phyloP scores from a whole-genome alignment of 1,140 invertebrate genomes.

The Scylla paramamosain region DNA sequence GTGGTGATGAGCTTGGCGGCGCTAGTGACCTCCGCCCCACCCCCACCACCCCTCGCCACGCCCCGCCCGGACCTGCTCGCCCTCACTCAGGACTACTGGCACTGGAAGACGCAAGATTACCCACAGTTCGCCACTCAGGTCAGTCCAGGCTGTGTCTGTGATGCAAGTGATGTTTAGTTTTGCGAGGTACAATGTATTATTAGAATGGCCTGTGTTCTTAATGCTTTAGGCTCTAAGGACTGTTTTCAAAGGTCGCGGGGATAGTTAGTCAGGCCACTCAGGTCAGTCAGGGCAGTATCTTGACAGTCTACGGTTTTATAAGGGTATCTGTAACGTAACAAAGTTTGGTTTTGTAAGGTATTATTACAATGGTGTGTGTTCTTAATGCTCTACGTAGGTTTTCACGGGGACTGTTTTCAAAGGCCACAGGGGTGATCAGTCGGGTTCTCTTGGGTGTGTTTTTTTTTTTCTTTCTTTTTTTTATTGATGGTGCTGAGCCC shows the following conservation, averaged over 20 bases:
- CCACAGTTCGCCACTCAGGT: slow-evolving; percentile 67
- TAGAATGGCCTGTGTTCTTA: background rate
- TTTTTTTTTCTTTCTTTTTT: no score
- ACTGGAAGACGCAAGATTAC: slow-evolving; percentile 70
- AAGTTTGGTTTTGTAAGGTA: no score
- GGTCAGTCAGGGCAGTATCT: no score
- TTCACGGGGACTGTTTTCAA: no score
- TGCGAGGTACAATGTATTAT: background rate
- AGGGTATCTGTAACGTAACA: no score
- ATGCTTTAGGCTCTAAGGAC: background rate
- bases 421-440: no score
- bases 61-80: slow-evolving; percentile 60
- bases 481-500: no score
- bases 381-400: no score
- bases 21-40: background rate
- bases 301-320: no score
- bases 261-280: no score
- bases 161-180: background rate
- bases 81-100: slow-evolving; percentile 69
- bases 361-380: no score
- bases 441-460: no score
- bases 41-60: slow-evolving; percentile 18
- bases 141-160: background rate
- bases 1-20: background rate
- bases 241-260: background rate